These are phyloP conservation scores for Colletes gigas DNA, from an alignment of 1,140 invertebrate species.

Conservation along the genomic window DNA sequence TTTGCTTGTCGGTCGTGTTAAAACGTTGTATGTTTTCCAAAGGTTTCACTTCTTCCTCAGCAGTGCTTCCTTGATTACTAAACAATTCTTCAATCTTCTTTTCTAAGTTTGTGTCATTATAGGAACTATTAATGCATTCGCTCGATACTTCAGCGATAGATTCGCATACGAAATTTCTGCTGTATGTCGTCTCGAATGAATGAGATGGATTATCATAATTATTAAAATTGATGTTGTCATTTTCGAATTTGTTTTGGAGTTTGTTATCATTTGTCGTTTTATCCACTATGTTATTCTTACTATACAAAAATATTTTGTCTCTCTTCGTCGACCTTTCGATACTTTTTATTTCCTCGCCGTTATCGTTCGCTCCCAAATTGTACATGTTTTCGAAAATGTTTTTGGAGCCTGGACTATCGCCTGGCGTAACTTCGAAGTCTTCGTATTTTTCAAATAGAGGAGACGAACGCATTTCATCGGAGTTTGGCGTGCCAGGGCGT, in stretches of 20 bases:
- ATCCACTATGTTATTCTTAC: background rate
- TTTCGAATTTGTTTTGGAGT: background rate
- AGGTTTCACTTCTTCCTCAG: background rate
- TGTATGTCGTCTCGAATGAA: background rate
- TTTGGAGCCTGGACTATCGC: slow-evolving; percentile 31
- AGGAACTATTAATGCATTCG: slow-evolving; percentile 4
- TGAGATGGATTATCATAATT: background rate
- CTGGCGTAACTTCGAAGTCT: slow-evolving; percentile 18
- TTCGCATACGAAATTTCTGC: slow-evolving; percentile 48
- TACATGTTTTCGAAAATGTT: slow-evolving; percentile 61
- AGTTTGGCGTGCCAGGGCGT: slow-evolving; percentile 35
- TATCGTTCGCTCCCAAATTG: slow-evolving; percentile 31
- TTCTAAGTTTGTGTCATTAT: background rate
- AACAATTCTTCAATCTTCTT: background rate
- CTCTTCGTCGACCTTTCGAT: slow-evolving; percentile 50
- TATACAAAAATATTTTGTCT: background rate
- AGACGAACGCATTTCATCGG: slow-evolving; percentile 6
- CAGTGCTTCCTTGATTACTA: background rate
- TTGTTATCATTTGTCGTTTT: background rate
- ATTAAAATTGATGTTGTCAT: background rate
- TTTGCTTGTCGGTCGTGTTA: no score
- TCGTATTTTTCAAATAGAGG: slow-evolving; percentile 29
- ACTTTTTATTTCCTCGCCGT: slow-evolving; percentile 53
- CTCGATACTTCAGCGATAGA: slow-evolving; percentile 50
- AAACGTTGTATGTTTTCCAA: background rate